Evolutionary conservation across 2,888 invertebrate species (phyloP).

Genomic region (Ectobius pallidus): DNA sequence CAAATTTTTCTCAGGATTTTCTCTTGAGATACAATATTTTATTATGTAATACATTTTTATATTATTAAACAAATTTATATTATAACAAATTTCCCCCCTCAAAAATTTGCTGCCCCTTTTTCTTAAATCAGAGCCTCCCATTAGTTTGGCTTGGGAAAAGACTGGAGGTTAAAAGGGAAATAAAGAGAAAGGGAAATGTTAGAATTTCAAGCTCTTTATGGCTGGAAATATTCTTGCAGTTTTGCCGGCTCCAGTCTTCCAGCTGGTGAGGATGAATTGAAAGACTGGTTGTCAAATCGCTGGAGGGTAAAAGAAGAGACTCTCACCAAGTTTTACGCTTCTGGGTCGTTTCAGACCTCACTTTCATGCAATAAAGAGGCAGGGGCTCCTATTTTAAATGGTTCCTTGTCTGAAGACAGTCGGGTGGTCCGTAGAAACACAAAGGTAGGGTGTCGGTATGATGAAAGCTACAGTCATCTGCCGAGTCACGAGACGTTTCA

Average conservation of each 20-base stretch:
- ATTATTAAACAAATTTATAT: no score
- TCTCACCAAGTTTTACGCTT: slow-evolving; percentile 64
- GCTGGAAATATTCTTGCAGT: no score
- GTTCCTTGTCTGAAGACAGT: background rate
- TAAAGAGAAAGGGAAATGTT: no score
- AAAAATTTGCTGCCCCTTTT: no score
- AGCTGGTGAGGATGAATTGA: slow-evolving; percentile 61
- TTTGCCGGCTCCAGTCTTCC: slow-evolving; percentile 67
- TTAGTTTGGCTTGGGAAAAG: no score
- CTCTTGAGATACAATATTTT: no score
- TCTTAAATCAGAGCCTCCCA: no score
- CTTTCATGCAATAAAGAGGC: background rate
- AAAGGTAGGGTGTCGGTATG: background rate
- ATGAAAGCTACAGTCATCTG: background rate
- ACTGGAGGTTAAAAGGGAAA: no score
- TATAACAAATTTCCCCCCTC: no score
- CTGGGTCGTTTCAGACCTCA: slow-evolving; percentile 56
- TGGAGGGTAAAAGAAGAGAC: slow-evolving; percentile 71
- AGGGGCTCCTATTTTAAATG: background rate
- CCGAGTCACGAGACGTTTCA: slow-evolving; percentile 4
- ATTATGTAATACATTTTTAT: no score
- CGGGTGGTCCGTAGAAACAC: background rate
- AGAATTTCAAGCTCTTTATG: no score
- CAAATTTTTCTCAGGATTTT: no score
- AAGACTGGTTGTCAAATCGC: slow-evolving; percentile 67